phyloP scores from a whole-genome alignment of 2,797 vertebrate species.

The Darevskia mixta region DNA sequence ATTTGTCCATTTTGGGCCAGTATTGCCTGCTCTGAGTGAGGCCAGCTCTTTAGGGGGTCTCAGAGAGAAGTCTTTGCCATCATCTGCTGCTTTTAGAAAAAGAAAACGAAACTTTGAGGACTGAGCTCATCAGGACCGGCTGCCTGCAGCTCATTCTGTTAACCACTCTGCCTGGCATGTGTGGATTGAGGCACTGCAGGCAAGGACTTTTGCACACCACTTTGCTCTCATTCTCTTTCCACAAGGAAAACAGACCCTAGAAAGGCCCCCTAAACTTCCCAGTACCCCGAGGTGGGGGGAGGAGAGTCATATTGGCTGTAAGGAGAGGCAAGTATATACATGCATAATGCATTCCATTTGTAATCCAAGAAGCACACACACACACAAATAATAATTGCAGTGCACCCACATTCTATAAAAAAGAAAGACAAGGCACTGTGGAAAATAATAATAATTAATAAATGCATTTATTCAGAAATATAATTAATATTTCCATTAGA shows the following conservation, averaged over 20 bases:
- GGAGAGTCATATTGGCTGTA: background rate
- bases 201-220: background rate
- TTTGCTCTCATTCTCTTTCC: constrained; percentile 3
- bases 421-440: constrained; percentile 35
- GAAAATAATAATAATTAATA: constrained; percentile 41
- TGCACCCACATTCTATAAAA: constrained; percentile 52
- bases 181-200: background rate
- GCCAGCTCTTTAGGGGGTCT: background rate
- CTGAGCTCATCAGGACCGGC: background rate
- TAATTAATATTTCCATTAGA: constrained; percentile 65
- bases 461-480: constrained; percentile 44
- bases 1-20: background rate
- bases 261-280: constrained; percentile 13
- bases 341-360: constrained; percentile 13
- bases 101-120: background rate
- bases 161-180: background rate
- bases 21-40: background rate
- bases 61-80: background rate
- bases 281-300: background rate
- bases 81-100: no score
- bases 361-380: constrained; percentile 22
- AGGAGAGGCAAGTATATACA: constrained; percentile 15
- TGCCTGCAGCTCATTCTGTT: background rate
- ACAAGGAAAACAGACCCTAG: constrained; percentile 6
- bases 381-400: background rate